A percentile compares a stretch with the other conserved stretches of the same genome.
Evolutionary conservation across 2,888 invertebrate species (phyloP).

Genomic region (Syrphus vitripennis): DNA sequence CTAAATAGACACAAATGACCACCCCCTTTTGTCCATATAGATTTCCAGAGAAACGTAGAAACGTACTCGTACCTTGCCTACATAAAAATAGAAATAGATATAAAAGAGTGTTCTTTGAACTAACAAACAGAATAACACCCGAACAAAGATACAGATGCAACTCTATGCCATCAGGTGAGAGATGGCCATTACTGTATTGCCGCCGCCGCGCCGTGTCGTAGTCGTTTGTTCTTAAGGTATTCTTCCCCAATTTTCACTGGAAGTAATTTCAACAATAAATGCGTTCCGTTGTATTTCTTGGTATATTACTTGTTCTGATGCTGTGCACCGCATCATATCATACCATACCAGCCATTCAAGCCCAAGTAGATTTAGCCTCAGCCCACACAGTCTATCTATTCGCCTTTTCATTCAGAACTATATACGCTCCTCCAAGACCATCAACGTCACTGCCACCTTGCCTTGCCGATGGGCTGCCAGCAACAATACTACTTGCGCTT

Average conservation of each 20-base stretch:
- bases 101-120: neutral
- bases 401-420: conserved; percentile 42
- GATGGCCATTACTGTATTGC: conserved; percentile 51
- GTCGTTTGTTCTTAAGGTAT: conserved; percentile 13
- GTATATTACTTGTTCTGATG: conserved; percentile 16
- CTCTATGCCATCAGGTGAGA: conserved; percentile 60
- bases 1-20: conserved; percentile 58
- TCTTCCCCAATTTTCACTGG: conserved; percentile 60
- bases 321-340: neutral
- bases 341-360: neutral
- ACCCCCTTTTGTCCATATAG: conserved; percentile 11
- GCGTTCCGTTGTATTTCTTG: conserved; percentile 52
- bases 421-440: neutral
- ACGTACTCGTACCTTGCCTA: no score
- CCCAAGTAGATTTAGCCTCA: neutral
- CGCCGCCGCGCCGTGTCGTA: no score
- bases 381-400: conserved; percentile 9
- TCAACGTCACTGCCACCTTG: conserved; percentile 14
- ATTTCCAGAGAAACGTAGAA: no score
- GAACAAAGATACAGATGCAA: conserved; percentile 8
- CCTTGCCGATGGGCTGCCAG: conserved; percentile 33
- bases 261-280: conserved; percentile 69
- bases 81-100: no score
- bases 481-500: conserved; percentile 41
- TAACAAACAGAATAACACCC: conserved; percentile 15